Conservation (phyloP, 2,888 invertebrate species). For the Cheilosia pagana region DNA sequence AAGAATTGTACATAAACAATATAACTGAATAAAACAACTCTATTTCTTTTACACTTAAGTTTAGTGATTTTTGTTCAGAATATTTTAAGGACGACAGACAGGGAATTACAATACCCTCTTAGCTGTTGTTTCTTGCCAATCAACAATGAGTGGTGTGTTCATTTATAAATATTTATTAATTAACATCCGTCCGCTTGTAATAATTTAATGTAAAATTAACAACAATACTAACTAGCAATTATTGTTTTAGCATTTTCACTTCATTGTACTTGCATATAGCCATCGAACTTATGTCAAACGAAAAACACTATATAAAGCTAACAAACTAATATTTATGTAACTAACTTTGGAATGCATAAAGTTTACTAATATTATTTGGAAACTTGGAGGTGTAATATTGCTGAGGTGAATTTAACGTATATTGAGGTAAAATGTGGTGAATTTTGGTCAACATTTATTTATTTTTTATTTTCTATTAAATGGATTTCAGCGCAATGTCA, state of each 20-base stretch:
- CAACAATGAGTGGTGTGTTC: constrained; percentile 35
- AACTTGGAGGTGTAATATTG: background rate
- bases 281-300: constrained; percentile 22
- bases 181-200: constrained; percentile 73
- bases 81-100: background rate
- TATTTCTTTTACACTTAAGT: constrained; percentile 29
- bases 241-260: constrained; percentile 20
- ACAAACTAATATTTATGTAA: constrained; percentile 15
- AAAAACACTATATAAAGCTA: constrained; percentile 5
- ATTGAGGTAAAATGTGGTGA: constrained; percentile 3
- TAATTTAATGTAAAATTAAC: constrained; percentile 39
- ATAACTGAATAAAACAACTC: constrained; percentile 15
- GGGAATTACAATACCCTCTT: too few relatives aligned
- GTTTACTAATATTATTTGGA: constrained; percentile 5
- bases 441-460: background rate
- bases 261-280: constrained; percentile 33
- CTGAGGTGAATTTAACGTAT: constrained; percentile 1
- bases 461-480: too few relatives aligned
- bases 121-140: background rate
- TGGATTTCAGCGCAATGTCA: too few relatives aligned
- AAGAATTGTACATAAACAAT: constrained; percentile 39
- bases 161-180: constrained; percentile 56
- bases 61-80: constrained; percentile 6
- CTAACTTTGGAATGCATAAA: constrained; percentile 4
- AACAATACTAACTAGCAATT: constrained; percentile 49